A percentile compares a stretch with the other conserved stretches of the same genome.
phyloP scores from a whole-genome alignment of 2,113 vertebrate genomes.

The Cyphomyrus plagiostoma region DNA sequence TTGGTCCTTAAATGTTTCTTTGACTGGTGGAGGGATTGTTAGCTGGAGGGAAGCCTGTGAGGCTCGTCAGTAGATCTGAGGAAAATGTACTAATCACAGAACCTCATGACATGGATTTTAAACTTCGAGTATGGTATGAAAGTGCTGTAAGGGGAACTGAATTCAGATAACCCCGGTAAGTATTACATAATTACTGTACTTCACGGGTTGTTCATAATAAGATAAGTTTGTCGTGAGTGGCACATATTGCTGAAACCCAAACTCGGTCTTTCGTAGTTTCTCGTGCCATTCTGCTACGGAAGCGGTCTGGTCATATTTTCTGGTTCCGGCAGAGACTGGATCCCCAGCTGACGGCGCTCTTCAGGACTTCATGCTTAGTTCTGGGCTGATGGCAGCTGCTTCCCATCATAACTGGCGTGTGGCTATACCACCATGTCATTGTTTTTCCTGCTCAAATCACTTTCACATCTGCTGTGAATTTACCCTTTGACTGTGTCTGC shows the following conservation, averaged over 20 bases:
- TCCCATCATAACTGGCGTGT: neutral
- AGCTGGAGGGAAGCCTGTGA: neutral
- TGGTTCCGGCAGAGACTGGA: neutral
- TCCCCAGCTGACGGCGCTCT: neutral
- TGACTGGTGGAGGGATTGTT: neutral
- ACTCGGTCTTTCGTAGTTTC: neutral
- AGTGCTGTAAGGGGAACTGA: neutral
- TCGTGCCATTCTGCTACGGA: neutral
- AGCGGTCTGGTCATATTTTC: neutral
- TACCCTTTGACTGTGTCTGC: neutral
- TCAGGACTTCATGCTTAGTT: neutral
- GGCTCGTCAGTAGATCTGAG: neutral
- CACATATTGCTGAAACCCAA: neutral
- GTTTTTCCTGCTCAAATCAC: neutral
- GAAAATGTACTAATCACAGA: neutral
- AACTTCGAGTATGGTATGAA: neutral
- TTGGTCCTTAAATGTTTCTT: neutral
- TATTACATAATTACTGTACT: neutral
- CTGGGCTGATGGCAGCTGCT: neutral
- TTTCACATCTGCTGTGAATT: neutral
- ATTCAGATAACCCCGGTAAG: neutral
- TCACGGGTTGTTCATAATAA: neutral
- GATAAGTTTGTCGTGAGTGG: neutral
- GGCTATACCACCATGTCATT: neutral
- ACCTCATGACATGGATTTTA: neutral